A percentile compares a stretch with the other conserved stretches of the same genome.
Conservation (phyloP, 2,113 vertebrate species). For the Neoarius graeffei region DNA sequence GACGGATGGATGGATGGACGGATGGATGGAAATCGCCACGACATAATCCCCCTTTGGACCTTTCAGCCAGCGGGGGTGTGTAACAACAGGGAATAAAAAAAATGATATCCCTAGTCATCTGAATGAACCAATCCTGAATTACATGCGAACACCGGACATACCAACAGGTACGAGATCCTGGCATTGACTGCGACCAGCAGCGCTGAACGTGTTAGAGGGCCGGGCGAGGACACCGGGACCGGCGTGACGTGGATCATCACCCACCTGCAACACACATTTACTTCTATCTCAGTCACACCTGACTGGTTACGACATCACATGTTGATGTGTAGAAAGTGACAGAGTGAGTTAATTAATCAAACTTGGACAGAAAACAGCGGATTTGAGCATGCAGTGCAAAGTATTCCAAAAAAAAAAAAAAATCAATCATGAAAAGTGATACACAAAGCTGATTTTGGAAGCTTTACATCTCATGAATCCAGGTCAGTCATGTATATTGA, state of each 20-base stretch:
- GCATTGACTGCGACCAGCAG: slow-evolving; percentile 82
- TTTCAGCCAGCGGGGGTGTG: no score
- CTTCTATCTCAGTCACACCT: not conserved
- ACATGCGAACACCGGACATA: slow-evolving; percentile 65
- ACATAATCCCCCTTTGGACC: no score
- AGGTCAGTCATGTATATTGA: no score
- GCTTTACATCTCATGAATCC: no score
- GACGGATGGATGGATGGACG: no score
- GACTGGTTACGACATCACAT: not conserved
- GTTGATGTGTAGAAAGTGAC: not conserved
- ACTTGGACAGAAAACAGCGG: no score
- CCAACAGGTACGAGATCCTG: slow-evolving; percentile 93
- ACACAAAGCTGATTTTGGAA: no score
- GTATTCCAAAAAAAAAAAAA: not conserved
- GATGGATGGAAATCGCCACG: no score
- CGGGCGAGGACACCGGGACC: slow-evolving; percentile 86
- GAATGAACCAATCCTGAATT: not conserved
- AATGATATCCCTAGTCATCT: not conserved
- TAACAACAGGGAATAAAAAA: not conserved
- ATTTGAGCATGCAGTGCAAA: not conserved
- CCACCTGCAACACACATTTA: slow-evolving; percentile 62
- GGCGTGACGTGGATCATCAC: slow-evolving; percentile 84
- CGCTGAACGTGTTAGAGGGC: slow-evolving; percentile 87
- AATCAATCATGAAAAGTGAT: not conserved
- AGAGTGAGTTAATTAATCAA: not conserved